These are phyloP conservation scores for Globodera rostochiensis DNA, from an alignment of 1,140 invertebrate genomes.

Conservation along the genomic window DNA sequence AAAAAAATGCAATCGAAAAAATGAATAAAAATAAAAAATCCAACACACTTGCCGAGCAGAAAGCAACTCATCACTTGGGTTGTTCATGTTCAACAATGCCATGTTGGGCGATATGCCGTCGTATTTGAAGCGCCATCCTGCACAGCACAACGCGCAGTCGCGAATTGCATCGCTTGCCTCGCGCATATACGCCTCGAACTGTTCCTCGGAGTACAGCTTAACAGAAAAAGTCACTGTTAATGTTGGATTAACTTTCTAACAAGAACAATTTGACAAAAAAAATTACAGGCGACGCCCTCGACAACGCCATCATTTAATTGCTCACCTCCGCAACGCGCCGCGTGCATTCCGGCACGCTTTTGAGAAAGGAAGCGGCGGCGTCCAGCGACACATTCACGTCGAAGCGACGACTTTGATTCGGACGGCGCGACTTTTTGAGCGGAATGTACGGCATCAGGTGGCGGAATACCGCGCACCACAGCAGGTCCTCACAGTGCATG, in stretches of 20 bases:
- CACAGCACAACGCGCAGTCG: slow-evolving; percentile 19
- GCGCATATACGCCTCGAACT: slow-evolving; percentile 37
- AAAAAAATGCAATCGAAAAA: slow-evolving; percentile 18
- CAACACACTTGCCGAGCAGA: slow-evolving; percentile 40
- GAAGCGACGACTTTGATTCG: slow-evolving; percentile 74
- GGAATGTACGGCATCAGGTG: slow-evolving; percentile 85
- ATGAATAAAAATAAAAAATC: background rate
- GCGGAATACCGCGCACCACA: slow-evolving; percentile 85
- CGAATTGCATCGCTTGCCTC: slow-evolving; percentile 47
- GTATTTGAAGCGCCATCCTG: slow-evolving; percentile 50
- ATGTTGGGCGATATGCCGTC: slow-evolving; percentile 47
- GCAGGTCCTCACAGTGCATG: slow-evolving; percentile 93
- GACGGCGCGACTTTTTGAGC: slow-evolving; percentile 74
- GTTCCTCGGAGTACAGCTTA: slow-evolving; percentile 44
- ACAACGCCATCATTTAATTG: too few species aligned
- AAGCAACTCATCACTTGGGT: slow-evolving; percentile 36
- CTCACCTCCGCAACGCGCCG: slow-evolving; percentile 43
- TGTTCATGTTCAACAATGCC: slow-evolving; percentile 40
- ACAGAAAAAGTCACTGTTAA: slow-evolving; percentile 19
- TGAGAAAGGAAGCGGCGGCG: slow-evolving; percentile 79
- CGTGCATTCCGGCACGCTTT: slow-evolving; percentile 74
- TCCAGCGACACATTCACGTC: slow-evolving; percentile 78
- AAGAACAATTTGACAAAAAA: slow-evolving; percentile 1
- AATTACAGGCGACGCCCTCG: background rate
- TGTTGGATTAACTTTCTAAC: slow-evolving; percentile 12